Percentiles rank a stretch among this genome's conserved stretches.
These are phyloP conservation scores for Axea sp. DNA, from an alignment of 2,888 invertebrate genomes.

Conservation along the genomic window DNA sequence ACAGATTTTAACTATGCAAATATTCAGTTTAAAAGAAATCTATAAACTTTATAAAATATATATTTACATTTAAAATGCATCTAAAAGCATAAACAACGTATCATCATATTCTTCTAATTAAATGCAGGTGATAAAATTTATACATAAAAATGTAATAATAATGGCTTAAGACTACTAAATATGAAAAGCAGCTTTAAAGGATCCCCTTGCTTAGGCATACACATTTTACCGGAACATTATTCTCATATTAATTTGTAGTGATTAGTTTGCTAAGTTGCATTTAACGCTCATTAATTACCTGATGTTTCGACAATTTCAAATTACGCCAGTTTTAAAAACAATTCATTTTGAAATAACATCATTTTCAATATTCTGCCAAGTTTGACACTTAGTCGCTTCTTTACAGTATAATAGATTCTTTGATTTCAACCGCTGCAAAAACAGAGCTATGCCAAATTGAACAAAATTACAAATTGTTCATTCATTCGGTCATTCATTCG, in stretches of 20 bases:
- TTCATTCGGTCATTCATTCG: no score
- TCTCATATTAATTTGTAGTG: constrained; percentile 24
- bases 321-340: constrained; percentile 12
- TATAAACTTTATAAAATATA: no score
- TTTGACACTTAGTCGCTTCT: constrained; percentile 50
- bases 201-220: constrained; percentile 10
- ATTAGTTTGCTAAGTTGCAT: constrained; percentile 40
- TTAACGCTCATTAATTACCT: constrained; percentile 28
- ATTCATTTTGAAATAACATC: constrained; percentile 20
- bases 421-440: constrained; percentile 30
- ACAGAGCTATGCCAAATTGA: neutral
- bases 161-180: no score
- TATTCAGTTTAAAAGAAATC: no score
- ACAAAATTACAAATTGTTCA: no score
- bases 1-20: no score
- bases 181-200: no score
- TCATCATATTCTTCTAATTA: no score
- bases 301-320: constrained; percentile 27
- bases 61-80: no score
- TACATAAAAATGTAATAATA: neutral
- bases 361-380: constrained; percentile 35
- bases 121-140: constrained; percentile 1
- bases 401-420: constrained; percentile 36
- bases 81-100: no score
- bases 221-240: constrained; percentile 23